Evolutionary conservation across 1,140 invertebrate genomes (phyloP).

Genomic region (Camponotus floridanus): DNA sequence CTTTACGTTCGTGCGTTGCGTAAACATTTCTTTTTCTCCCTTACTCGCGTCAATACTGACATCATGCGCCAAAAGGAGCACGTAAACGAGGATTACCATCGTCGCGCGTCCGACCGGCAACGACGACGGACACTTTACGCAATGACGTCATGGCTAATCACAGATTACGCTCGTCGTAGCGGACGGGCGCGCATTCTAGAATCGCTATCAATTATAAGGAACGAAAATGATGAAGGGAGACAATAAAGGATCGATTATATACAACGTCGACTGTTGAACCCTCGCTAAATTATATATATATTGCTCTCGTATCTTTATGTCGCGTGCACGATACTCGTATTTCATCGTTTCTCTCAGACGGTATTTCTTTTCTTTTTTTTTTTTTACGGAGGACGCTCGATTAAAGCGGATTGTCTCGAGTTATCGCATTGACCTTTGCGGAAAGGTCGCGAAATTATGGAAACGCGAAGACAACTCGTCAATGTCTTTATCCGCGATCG

Average conservation of each 20-base stretch:
- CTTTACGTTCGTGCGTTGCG: neutral
- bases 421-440: neutral
- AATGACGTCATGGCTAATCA: slow-evolving; percentile 57
- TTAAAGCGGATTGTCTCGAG: neutral
- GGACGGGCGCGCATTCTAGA: slow-evolving; percentile 1
- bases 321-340: too few species aligned
- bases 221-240: slow-evolving; percentile 1
- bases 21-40: neutral
- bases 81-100: slow-evolving; percentile 4
- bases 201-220: slow-evolving; percentile 23
- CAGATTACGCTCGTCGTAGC: slow-evolving; percentile 41
- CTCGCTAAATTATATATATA: too few species aligned
- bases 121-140: slow-evolving; percentile 41
- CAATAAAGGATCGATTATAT: neutral
- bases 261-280: neutral
- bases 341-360: too few species aligned
- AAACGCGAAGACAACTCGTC: slow-evolving; percentile 4
- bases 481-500: neutral
- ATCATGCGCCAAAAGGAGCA: slow-evolving; percentile 34
- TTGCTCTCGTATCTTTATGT: too few species aligned
- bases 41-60: slow-evolving; percentile 7
- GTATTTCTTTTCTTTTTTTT: too few species aligned
- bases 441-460: neutral
- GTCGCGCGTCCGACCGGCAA: neutral
- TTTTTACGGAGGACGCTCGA: too few species aligned